These are phyloP conservation scores for Melinaea menophilus DNA, from an alignment of 2,888 invertebrate genomes.

Conservation along the genomic window DNA sequence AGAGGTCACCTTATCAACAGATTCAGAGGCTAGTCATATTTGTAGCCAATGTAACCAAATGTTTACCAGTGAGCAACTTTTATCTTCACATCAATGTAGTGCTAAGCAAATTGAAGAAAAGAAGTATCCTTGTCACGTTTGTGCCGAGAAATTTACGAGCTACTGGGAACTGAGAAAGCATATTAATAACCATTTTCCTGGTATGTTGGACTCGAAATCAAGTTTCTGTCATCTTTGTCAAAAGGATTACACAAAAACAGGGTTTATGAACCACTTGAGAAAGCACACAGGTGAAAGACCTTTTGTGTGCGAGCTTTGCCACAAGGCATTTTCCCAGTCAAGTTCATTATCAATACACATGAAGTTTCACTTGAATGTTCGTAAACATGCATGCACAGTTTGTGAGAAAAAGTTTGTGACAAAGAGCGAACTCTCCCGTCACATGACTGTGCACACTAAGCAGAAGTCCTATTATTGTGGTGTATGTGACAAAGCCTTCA, in stretches of 20 bases:
- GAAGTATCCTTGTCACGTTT: conserved; percentile 74
- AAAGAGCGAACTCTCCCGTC: conserved; percentile 75
- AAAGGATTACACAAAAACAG: conserved; percentile 75
- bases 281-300: conserved; percentile 75
- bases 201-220: conserved; percentile 74
- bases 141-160: conserved; percentile 72
- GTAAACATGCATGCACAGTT: conserved; percentile 74
- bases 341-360: conserved; percentile 75
- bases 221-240: conserved; percentile 76
- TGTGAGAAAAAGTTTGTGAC: conserved; percentile 77
- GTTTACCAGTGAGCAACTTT: conserved; percentile 67
- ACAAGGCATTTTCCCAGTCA: conserved; percentile 74
- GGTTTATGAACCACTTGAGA: conserved; percentile 74
- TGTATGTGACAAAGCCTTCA: conserved; percentile 75
- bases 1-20: conserved; percentile 74
- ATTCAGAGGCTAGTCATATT: conserved; percentile 73
- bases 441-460: conserved; percentile 76
- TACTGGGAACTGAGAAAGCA: conserved; percentile 75
- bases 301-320: conserved; percentile 74
- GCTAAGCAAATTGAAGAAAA: conserved; percentile 71
- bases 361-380: conserved; percentile 75
- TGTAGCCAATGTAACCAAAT: conserved; percentile 74
- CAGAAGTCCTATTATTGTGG: conserved; percentile 76
- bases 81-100: conserved; percentile 66
- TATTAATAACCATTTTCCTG: conserved; percentile 73